Evolutionary conservation across 2,888 invertebrate species (phyloP).

Genomic region (Steinernema scapterisci): DNA sequence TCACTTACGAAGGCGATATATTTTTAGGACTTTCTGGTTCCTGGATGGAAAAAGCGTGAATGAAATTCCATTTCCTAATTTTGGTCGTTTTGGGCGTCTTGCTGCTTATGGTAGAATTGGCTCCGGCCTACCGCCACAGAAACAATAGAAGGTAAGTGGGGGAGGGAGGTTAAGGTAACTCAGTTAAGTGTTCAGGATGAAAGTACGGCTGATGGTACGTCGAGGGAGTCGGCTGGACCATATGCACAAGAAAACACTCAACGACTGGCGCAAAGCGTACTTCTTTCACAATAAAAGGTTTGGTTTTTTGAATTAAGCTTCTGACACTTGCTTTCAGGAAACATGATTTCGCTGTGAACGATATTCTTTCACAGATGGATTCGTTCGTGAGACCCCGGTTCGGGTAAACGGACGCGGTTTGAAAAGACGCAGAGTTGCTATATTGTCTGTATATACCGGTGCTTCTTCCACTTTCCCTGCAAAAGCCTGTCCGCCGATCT

Average conservation of each 20-base stretch:
- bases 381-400: conserved; percentile 23
- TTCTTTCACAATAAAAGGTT: neutral
- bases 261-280: conserved; percentile 23
- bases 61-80: neutral
- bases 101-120: neutral
- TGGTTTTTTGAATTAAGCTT: neutral
- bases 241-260: conserved; percentile 6
- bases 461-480: neutral
- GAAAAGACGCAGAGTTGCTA: neutral
- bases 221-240: conserved; percentile 8
- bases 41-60: conserved; percentile 8
- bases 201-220: conserved; percentile 23
- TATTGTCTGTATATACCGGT: conserved; percentile 21
- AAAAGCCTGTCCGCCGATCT: neutral
- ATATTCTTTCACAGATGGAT: conserved; percentile 23
- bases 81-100: neutral
- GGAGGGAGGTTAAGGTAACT: neutral
- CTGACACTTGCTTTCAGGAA: neutral
- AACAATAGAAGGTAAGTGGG: neutral
- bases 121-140: neutral
- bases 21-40: neutral
- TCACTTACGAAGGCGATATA: neutral
- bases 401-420: neutral
- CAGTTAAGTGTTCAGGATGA: neutral
- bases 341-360: neutral